phyloP scores from a whole-genome alignment of 2,113 vertebrate species.

The Gymnorhina tibicen region DNA sequence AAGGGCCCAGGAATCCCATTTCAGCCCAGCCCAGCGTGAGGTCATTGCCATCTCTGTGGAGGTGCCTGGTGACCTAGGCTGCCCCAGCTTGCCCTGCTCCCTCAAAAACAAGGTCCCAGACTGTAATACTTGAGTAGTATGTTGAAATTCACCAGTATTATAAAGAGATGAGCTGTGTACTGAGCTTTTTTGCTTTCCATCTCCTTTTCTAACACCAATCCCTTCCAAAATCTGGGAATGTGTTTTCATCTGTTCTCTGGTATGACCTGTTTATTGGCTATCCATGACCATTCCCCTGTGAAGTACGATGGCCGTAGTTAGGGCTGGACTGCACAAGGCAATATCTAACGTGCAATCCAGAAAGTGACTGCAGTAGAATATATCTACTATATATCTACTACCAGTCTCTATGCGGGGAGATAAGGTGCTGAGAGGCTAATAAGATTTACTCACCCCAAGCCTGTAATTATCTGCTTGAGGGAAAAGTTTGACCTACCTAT shows the following conservation, averaged over 20 bases:
- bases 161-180: neutral
- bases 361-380: constrained; percentile 14
- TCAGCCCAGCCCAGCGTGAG: neutral
- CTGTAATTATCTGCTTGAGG: constrained; percentile 80
- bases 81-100: neutral
- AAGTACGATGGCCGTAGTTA: neutral
- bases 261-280: neutral
- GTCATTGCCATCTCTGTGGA: neutral
- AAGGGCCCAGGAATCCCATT: neutral
- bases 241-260: neutral
- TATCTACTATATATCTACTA: constrained; percentile 63
- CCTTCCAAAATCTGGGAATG: neutral
- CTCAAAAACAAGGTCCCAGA: neutral
- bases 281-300: neutral
- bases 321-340: neutral
- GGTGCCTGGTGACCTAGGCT: neutral
- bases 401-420: constrained; percentile 57
- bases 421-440: constrained; percentile 73
- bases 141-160: neutral
- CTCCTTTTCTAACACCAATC: neutral
- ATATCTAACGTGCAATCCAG: constrained; percentile 2
- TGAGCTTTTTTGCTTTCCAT: neutral
- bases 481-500: constrained; percentile 79
- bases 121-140: neutral
- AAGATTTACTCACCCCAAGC: constrained; percentile 77